Evolutionary conservation across 2,113 vertebrate species (phyloP).

Genomic region (Chitala chitala): DNA sequence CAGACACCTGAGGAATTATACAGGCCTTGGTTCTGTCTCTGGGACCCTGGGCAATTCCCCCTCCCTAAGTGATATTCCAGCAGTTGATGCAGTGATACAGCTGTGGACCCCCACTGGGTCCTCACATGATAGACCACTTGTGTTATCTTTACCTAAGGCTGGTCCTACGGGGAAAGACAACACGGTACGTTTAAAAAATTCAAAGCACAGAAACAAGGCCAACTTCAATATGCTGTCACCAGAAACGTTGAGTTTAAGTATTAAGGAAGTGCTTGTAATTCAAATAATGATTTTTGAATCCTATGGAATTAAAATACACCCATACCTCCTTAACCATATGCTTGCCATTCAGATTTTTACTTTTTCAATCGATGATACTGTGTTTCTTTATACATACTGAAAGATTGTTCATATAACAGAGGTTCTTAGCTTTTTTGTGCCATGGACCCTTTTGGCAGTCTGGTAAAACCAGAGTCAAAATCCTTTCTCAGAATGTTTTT

Average conservation of each 20-base stretch:
- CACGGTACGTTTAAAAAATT: background rate
- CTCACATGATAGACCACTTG: background rate
- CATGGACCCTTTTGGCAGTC: too few species aligned
- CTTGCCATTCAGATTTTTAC: too few species aligned
- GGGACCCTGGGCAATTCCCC: background rate
- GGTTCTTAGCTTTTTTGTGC: too few species aligned
- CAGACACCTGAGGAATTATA: background rate
- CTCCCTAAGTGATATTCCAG: background rate
- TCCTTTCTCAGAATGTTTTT: too few species aligned
- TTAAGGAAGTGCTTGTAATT: background rate
- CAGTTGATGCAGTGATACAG: background rate
- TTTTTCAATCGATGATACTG: too few species aligned
- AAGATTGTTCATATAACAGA: too few species aligned
- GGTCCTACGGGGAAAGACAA: background rate
- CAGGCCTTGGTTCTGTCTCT: too few species aligned
- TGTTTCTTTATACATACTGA: too few species aligned
- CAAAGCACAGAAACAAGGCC: background rate
- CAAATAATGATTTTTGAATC: too few species aligned
- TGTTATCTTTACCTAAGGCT: background rate
- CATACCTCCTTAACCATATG: too few species aligned
- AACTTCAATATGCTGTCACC: background rate
- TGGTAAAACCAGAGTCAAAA: too few species aligned
- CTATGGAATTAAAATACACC: background rate
- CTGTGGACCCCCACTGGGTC: background rate
- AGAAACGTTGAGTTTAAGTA: background rate